Base-by-base conservation (phyloP, 2,797 vertebrate genomes). In the Allobates femoralis region DNA sequence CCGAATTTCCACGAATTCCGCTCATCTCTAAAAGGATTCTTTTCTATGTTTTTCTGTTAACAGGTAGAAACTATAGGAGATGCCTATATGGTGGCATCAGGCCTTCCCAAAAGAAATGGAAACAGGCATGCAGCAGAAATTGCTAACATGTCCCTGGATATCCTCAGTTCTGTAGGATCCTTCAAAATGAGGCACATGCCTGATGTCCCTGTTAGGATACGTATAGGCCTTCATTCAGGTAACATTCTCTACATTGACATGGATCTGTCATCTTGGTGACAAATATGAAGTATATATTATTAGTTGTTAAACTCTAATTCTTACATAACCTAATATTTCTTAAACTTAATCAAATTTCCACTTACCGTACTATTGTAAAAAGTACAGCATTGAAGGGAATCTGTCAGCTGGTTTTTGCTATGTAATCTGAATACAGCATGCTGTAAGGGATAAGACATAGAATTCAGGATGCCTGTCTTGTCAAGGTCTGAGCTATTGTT, bases 141-240 rank as follows among this genome's bases (percentile, higher is more conserved):
- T 0, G 94, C 96, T 88, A 96, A 96, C 94, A 96, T 96, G 96
- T 96, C 96, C 56, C 93, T 96, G 89, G 95, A 96, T 92, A 96
- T 96, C 90, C 95, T 96, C 88, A 96, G 96, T 90, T 94, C 96
- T 3, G 96, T 96, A 76, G 96, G 96, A 79, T 92, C 92, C 89
- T 96, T 96, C 87, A 94, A 93, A 76, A 96, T 96, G 95, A 91
- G 95, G 50, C 96, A 96, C 93, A 96, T 96, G 96, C 96, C 96
- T 3, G 94, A 96, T 5, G 94, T 96, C 46, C 95, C 96, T 2
- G 93, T 96, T 88, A 93, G 94, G 91, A 96, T 96, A 93, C 93
- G 96, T 41, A 96, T 96, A 81, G 96, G 96, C 90, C 95, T 96
- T 75, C 96, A 96, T 90, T 95, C 96, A 93, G 96, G 96, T 96